These are phyloP conservation scores for Ypsolopha scabrella DNA, from an alignment of 2,888 invertebrate species.

Conservation along the genomic window DNA sequence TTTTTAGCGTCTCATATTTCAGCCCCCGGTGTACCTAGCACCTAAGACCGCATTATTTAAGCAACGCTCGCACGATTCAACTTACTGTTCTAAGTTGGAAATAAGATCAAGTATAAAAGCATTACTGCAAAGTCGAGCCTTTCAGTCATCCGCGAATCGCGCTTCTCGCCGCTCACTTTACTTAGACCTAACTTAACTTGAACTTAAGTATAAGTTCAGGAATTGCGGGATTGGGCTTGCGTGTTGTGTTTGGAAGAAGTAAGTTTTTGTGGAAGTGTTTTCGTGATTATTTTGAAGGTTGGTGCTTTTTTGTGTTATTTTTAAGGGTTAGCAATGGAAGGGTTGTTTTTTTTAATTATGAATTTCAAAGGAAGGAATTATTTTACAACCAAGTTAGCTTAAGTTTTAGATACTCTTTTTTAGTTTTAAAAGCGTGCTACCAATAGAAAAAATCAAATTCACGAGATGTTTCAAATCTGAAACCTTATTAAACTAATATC, in stretches of 20 bases:
- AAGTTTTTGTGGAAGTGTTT: neutral
- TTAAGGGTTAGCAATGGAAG: neutral
- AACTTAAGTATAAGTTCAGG: neutral
- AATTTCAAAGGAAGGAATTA: too few relatives aligned
- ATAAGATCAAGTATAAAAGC: conserved; percentile 7
- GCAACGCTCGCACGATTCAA: neutral
- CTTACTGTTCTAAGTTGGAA: conserved; percentile 2
- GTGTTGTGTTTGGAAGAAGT: neutral
- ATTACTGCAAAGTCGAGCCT: neutral
- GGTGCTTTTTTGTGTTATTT: neutral
- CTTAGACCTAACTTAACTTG: neutral
- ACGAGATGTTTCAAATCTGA: too few relatives aligned
- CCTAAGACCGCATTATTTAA: neutral
- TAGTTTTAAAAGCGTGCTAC: too few relatives aligned
- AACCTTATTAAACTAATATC: too few relatives aligned
- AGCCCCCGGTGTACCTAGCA: neutral
- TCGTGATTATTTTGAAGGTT: neutral
- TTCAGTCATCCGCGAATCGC: neutral
- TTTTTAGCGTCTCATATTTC: too few relatives aligned
- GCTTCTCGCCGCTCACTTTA: neutral
- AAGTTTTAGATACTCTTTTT: too few relatives aligned
- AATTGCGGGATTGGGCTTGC: neutral
- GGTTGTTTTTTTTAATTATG: too few relatives aligned
- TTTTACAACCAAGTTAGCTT: too few relatives aligned
- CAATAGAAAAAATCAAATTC: too few relatives aligned